phyloP scores from a whole-genome alignment of 2,113 vertebrate species.

The Perognathus longimembris region DNA sequence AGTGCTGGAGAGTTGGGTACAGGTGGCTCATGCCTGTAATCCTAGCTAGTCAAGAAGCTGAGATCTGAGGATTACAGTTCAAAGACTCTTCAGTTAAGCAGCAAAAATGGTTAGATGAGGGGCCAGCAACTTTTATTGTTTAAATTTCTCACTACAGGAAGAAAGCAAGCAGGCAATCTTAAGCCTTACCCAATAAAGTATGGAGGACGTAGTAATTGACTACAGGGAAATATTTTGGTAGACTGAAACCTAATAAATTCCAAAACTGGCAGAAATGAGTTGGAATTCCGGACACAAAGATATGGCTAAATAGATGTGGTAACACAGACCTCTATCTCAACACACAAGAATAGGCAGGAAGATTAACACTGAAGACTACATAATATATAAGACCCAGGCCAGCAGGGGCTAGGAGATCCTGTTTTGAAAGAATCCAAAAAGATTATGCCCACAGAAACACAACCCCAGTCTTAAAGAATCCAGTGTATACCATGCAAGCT shows the following conservation, averaged over 20 bases:
- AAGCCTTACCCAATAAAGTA: neutral
- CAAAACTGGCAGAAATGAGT: constrained; percentile 24
- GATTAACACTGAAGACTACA: too few relatives aligned
- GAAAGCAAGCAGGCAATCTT: constrained; percentile 4
- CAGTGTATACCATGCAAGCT: neutral
- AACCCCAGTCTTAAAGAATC: neutral
- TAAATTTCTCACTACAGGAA: constrained; percentile 10
- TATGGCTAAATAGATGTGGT: neutral
- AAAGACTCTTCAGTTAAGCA: too few relatives aligned
- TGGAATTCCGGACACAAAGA: constrained; percentile 51
- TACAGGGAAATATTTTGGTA: constrained; percentile 16
- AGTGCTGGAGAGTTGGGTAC: too few relatives aligned
- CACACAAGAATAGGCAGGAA: too few relatives aligned
- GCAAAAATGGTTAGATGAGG: too few relatives aligned
- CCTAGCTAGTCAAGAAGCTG: too few relatives aligned
- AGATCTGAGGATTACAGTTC: too few relatives aligned
- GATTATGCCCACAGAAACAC: constrained; percentile 49
- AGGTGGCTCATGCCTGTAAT: too few relatives aligned
- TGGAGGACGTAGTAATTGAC: neutral
- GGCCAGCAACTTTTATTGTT: neutral
- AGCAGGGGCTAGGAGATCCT: too few relatives aligned
- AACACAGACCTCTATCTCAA: too few relatives aligned
- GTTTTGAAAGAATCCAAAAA: neutral
- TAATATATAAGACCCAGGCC: too few relatives aligned
- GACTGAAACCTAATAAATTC: constrained; percentile 2